These are phyloP conservation scores for Alauda arvensis DNA, from an alignment of 2,797 vertebrate species.

Conservation along the genomic window DNA sequence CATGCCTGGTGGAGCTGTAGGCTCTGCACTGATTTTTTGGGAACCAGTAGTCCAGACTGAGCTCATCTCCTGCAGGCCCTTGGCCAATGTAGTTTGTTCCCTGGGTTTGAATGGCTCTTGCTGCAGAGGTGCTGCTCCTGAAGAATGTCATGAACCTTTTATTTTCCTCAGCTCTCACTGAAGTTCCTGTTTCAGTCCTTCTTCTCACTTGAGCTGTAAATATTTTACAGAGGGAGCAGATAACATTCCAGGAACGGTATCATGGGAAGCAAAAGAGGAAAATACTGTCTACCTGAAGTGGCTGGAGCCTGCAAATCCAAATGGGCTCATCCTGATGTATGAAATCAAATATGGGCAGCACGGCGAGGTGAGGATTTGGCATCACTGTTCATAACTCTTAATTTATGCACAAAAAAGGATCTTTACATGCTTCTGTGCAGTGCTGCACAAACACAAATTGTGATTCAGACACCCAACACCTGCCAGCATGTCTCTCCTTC, in stretches of 20 bases:
- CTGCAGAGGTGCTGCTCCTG: background rate
- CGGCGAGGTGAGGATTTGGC: slow-evolving; percentile 81
- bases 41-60: background rate
- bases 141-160: background rate
- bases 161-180: background rate
- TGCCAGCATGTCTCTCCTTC: background rate
- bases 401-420: background rate
- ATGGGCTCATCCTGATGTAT: slow-evolving; percentile 94
- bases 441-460: background rate
- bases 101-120: background rate
- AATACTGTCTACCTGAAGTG: slow-evolving; percentile 87
- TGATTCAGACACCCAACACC: background rate
- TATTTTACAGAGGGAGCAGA: slow-evolving; percentile 85
- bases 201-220: background rate
- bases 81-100: background rate
- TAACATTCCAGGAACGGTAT: slow-evolving; percentile 88
- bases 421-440: background rate
- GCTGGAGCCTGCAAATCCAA: slow-evolving; percentile 86
- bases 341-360: slow-evolving; percentile 90
- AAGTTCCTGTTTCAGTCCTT: background rate
- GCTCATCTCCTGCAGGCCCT: background rate
- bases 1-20: background rate
- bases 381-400: background rate
- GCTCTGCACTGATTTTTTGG: background rate
- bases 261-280: slow-evolving; percentile 82